phyloP scores from a whole-genome alignment of 2,888 invertebrate species.

The Dolichopus griseipennis region DNA sequence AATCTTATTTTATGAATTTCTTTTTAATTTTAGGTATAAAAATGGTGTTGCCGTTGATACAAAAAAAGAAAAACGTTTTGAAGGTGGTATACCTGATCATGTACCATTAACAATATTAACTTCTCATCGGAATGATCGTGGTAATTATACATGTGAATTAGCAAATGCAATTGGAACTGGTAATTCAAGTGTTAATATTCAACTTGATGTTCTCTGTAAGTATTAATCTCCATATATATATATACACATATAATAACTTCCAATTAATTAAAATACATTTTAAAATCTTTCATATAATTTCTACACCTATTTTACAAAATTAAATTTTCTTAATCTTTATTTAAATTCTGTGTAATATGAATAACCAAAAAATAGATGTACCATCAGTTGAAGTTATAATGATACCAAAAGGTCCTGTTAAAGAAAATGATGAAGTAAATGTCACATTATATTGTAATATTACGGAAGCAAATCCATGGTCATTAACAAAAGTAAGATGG shows the following conservation, averaged over 20 bases:
- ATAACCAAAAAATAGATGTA: constrained; percentile 50
- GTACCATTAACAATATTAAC: constrained; percentile 69
- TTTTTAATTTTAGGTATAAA: constrained; percentile 51
- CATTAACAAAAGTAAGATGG: constrained; percentile 72
- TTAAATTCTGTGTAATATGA: too few relatives aligned
- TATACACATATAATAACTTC: not conserved
- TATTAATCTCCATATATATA: constrained; percentile 25
- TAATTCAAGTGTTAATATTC: constrained; percentile 61
- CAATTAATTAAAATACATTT: not conserved
- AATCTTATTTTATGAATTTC: too few relatives aligned
- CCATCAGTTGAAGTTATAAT: constrained; percentile 69
- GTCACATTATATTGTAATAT: constrained; percentile 77
- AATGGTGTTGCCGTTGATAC: constrained; percentile 55
- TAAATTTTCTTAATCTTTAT: not conserved
- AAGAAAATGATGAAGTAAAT: constrained; percentile 68
- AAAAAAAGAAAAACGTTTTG: constrained; percentile 54
- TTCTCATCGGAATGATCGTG: constrained; percentile 68
- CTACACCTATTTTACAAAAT: not conserved
- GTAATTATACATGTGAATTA: constrained; percentile 74
- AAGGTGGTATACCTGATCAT: constrained; percentile 66
- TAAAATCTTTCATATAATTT: too few relatives aligned
- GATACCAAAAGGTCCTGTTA: constrained; percentile 66
- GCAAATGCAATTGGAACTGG: constrained; percentile 71
- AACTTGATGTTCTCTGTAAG: constrained; percentile 78
- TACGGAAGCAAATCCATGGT: constrained; percentile 66